Conservation (phyloP, 2,113 vertebrate genomes). For the Rhinichthys klamathensis region DNA sequence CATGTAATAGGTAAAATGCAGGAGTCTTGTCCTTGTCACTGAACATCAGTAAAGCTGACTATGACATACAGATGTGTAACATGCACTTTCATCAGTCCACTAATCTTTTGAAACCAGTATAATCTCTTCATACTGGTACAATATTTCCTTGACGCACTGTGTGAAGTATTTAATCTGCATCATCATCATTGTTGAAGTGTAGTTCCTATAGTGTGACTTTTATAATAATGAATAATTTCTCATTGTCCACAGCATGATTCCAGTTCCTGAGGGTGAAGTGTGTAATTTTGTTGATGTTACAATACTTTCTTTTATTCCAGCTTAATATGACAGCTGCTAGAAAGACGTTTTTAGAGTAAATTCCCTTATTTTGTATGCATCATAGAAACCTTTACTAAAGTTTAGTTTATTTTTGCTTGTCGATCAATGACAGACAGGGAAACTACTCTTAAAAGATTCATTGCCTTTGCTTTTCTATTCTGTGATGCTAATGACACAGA, state of each 20-base stretch:
- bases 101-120: constrained; percentile 5
- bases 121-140: constrained; percentile 25
- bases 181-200: constrained; percentile 18
- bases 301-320: too few species aligned
- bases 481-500: not conserved
- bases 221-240: not conserved
- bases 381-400: too few species aligned
- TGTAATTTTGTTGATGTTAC: too few species aligned
- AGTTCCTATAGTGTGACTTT: too few species aligned
- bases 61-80: constrained; percentile 9
- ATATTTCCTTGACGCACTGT: constrained; percentile 9
- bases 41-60: not conserved
- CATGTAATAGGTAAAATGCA: not conserved
- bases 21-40: not conserved
- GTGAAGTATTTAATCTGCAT: constrained; percentile 1
- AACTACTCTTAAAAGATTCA: not conserved
- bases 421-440: not conserved
- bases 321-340: not conserved
- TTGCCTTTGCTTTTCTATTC: not conserved
- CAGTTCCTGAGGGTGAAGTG: not conserved
- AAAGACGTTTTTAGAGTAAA: not conserved
- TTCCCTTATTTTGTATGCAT: too few species aligned
- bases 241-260: not conserved
- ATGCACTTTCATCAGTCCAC: constrained; percentile 13
- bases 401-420: not conserved